These are phyloP conservation scores for Ormyrus labotus DNA, from an alignment of 2,888 invertebrate genomes.

Conservation along the genomic window DNA sequence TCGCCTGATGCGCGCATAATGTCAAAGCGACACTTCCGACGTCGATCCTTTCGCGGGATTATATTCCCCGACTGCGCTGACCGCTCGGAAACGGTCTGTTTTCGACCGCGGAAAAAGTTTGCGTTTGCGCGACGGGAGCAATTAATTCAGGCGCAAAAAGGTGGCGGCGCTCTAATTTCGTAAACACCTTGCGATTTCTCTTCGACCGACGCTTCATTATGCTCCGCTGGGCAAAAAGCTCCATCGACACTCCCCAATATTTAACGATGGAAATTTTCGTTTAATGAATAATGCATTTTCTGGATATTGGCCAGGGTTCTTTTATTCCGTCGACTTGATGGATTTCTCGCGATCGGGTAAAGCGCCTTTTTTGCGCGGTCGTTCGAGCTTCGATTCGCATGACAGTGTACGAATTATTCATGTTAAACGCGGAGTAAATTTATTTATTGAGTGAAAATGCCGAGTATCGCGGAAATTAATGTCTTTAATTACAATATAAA, in stretches of 20 bases:
- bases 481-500: constrained; percentile 32
- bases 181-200: constrained; percentile 45
- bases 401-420: too few species aligned
- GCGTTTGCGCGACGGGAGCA: not conserved
- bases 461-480: constrained; percentile 13
- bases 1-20: constrained; percentile 37
- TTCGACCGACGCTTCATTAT: not conserved
- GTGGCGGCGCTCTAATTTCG: constrained; percentile 40
- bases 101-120: not conserved
- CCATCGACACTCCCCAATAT: not conserved
- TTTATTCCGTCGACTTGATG: not conserved
- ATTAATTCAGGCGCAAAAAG: constrained; percentile 34
- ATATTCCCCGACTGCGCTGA: not conserved
- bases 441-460: too few species aligned
- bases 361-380: not conserved
- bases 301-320: not conserved
- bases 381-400: not conserved
- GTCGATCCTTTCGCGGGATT: too few species aligned
- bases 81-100: not conserved
- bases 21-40: constrained; percentile 44
- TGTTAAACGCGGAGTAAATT: too few species aligned
- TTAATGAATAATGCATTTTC: constrained; percentile 45
- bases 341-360: not conserved
- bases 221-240: not conserved
- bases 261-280: constrained; percentile 16